A percentile compares a stretch with the other conserved stretches of the same genome.
phyloP scores from a whole-genome alignment of 2,888 invertebrate genomes.

The Tachina grossa region DNA sequence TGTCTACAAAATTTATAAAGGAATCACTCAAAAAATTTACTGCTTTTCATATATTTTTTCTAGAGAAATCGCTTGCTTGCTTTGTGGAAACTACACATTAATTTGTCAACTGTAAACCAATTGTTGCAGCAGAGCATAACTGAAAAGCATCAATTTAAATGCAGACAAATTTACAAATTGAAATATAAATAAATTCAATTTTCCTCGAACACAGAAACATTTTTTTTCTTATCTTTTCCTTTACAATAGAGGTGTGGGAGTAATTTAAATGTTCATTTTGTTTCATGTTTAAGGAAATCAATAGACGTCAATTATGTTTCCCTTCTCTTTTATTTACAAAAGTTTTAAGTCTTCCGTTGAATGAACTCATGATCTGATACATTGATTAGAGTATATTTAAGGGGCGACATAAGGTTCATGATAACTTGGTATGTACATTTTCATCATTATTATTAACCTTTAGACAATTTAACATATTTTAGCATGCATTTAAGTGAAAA shows the following conservation, averaged over 20 bases:
- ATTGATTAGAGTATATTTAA: not conserved
- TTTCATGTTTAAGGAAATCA: conserved; percentile 58
- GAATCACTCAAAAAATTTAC: too few relatives aligned
- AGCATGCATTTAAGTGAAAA: conserved; percentile 60
- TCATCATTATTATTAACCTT: conserved; percentile 55
- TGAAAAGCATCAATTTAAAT: conserved; percentile 27
- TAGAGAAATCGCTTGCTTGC: too few relatives aligned
- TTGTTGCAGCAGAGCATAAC: not conserved
- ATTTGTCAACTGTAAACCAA: not conserved
- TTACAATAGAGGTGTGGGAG: conserved; percentile 29
- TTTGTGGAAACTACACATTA: too few relatives aligned
- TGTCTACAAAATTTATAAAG: too few relatives aligned
- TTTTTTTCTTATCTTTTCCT: not conserved
- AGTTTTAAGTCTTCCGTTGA: not conserved
- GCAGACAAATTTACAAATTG: conserved; percentile 47
- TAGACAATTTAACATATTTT: conserved; percentile 65
- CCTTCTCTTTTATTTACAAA: conserved; percentile 1
- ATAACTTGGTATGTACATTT: not conserved
- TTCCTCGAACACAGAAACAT: conserved; percentile 26
- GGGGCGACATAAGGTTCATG: conserved; percentile 4
- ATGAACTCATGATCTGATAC: not conserved
- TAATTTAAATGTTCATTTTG: conserved; percentile 46
- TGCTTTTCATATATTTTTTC: too few relatives aligned
- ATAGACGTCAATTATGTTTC: conserved; percentile 47
- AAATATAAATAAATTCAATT: conserved; percentile 65